Evolutionary conservation across 2,113 vertebrate genomes (phyloP).

Genomic region (Elaphurus davidianus): DNA sequence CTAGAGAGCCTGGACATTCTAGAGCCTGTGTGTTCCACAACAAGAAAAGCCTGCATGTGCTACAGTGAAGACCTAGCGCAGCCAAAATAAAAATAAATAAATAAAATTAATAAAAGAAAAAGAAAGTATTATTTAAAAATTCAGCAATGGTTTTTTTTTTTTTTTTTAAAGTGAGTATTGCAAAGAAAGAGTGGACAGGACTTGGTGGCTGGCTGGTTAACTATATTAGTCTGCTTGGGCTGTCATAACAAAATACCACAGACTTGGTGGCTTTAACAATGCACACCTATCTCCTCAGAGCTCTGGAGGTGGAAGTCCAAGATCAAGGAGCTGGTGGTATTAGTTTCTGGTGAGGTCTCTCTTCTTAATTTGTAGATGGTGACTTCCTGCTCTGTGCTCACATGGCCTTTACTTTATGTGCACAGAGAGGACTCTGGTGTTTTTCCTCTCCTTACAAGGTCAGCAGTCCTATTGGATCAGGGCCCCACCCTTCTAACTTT

Average conservation of each 20-base stretch:
- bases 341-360: background rate
- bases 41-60: background rate
- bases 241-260: background rate
- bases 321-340: background rate
- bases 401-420: background rate
- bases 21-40: background rate
- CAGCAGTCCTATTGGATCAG: background rate
- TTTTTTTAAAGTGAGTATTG: background rate
- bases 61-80: background rate
- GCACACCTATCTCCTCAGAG: background rate
- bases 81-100: background rate
- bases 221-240: background rate
- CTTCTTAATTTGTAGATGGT: background rate
- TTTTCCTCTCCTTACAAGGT: background rate
- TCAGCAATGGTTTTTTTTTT: background rate
- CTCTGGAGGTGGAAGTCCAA: background rate
- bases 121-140: background rate
- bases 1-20: background rate
- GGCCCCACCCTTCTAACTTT: background rate
- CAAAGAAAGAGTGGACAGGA: background rate
- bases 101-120: background rate
- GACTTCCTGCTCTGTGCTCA: background rate
- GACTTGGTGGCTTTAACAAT: background rate
- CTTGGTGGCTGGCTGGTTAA: background rate
- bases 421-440: background rate